These are phyloP conservation scores for Delphinapterus leucas DNA, from an alignment of 2,113 vertebrate genomes.

Conservation along the genomic window DNA sequence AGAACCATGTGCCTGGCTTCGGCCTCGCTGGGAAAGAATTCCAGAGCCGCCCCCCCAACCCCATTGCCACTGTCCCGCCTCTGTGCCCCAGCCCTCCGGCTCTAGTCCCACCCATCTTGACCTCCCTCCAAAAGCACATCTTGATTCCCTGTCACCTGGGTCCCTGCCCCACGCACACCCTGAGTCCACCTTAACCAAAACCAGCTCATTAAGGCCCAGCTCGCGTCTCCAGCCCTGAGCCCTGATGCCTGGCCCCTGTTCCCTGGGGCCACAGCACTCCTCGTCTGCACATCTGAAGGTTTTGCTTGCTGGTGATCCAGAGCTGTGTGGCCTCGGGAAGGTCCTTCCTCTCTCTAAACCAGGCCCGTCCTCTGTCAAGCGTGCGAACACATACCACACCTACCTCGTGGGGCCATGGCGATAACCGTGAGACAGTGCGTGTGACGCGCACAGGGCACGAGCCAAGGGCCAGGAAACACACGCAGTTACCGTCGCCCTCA, in stretches of 20 bases:
- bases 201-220: neutral
- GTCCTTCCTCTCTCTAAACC: neutral
- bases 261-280: fast-evolving
- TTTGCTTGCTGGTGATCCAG: neutral
- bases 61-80: fast-evolving
- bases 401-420: too few relatives aligned
- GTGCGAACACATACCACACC: neutral
- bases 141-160: neutral
- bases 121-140: neutral
- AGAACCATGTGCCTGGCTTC: neutral
- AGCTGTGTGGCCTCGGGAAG: neutral
- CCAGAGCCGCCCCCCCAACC: neutral
- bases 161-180: neutral
- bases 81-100: fast-evolving
- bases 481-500: neutral
- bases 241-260: neutral
- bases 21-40: neutral
- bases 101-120: neutral
- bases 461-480: fast-evolving
- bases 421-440: fast-evolving
- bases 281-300: fast-evolving
- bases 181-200: neutral
- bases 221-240: fast-evolving
- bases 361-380: neutral
- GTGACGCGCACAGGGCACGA: fast-evolving